These are phyloP conservation scores for Teleopsis dalmanni DNA, from an alignment of 1,140 invertebrate genomes.

Conservation along the genomic window DNA sequence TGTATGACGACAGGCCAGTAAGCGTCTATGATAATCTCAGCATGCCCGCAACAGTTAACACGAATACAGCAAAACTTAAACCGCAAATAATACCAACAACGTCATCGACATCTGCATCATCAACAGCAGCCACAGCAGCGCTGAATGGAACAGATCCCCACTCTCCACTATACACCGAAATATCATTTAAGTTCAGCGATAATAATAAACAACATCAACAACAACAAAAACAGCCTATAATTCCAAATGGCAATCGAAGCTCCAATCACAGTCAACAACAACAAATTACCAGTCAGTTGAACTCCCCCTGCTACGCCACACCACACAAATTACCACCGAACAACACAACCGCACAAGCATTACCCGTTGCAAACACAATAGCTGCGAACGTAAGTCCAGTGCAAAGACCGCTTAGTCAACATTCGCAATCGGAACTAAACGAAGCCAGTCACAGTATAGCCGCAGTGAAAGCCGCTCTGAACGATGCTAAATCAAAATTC, in stretches of 20 bases:
- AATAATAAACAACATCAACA: slow-evolving; percentile 11
- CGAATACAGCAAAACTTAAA: slow-evolving; percentile 4
- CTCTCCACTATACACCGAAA: slow-evolving; percentile 14
- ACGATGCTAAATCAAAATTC: slow-evolving; percentile 41
- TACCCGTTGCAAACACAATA: neutral
- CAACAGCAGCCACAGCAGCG: neutral
- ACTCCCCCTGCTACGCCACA: neutral
- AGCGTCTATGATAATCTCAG: slow-evolving; percentile 41
- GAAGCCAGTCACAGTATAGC: slow-evolving; percentile 33
- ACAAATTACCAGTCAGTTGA: slow-evolving; percentile 9
- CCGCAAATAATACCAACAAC: neutral
- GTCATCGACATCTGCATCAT: neutral
- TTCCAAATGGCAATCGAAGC: slow-evolving; percentile 7
- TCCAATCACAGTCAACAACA: too few species aligned
- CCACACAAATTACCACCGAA: slow-evolving; percentile 10
- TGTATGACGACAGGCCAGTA: slow-evolving; percentile 27
- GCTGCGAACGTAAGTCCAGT: slow-evolving; percentile 4
- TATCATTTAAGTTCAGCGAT: slow-evolving; percentile 17
- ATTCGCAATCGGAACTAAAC: slow-evolving; percentile 19
- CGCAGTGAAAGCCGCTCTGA: slow-evolving; percentile 36
- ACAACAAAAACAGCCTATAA: slow-evolving; percentile 1
- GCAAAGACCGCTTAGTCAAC: slow-evolving; percentile 14
- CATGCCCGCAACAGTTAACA: neutral
- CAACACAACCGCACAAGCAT: slow-evolving; percentile 1
- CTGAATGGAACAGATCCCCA: neutral